Evolutionary conservation across 2,888 invertebrate genomes (phyloP).

Genomic region (Eumacrocentrus americanus): DNA sequence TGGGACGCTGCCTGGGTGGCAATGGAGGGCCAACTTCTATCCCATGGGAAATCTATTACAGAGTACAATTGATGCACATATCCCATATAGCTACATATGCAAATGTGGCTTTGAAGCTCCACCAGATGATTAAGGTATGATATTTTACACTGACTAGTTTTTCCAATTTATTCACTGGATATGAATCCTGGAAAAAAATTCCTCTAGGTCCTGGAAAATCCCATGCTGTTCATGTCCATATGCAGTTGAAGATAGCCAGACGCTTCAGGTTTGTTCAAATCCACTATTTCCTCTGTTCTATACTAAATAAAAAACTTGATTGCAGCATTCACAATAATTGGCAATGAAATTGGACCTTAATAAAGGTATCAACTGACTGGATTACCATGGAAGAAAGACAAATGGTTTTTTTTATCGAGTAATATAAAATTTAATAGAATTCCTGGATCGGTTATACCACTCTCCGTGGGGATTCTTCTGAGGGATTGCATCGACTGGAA

Average conservation of each 20-base stretch:
- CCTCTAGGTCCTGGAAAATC: too few relatives aligned
- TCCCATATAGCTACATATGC: neutral
- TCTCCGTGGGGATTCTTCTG: neutral
- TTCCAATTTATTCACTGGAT: too few relatives aligned
- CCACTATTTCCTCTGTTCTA: too few relatives aligned
- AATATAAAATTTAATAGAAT: neutral
- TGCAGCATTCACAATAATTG: neutral
- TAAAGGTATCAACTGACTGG: neutral
- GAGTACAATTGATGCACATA: neutral
- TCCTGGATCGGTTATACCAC: neutral
- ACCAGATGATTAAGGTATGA: too few relatives aligned
- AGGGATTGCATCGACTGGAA: neutral
- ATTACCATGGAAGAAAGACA: too few relatives aligned
- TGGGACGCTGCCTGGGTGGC: neutral
- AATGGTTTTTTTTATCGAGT: neutral
- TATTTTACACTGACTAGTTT: too few relatives aligned
- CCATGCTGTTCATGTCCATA: too few relatives aligned
- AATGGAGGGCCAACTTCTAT: neutral
- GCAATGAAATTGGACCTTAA: neutral
- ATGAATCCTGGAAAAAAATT: too few relatives aligned
- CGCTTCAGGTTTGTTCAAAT: too few relatives aligned
- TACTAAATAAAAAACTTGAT: too few relatives aligned
- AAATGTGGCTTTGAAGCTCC: too few relatives aligned
- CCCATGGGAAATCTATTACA: constrained; percentile 6
- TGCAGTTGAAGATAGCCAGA: too few relatives aligned